phyloP scores from a whole-genome alignment of 2,113 vertebrate genomes.

The Chaetodon trifascialis region DNA sequence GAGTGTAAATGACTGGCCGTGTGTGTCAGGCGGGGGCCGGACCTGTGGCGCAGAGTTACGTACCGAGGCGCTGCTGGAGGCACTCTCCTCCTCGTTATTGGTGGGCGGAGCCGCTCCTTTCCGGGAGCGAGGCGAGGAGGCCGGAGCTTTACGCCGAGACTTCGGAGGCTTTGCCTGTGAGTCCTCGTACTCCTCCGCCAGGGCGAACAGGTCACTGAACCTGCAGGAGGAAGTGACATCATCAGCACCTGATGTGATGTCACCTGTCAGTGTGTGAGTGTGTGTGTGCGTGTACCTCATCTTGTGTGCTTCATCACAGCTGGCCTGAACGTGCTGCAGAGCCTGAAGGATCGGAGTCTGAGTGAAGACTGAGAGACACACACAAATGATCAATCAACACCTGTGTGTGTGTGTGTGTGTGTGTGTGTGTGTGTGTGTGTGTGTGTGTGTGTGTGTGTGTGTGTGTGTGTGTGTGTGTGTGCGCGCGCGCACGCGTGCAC shows the following conservation, averaged over 20 bases:
- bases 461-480: not conserved
- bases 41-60: conserved; percentile 19
- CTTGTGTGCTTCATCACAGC: conserved; percentile 96
- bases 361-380: conserved; percentile 87
- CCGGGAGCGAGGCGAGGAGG: conserved; percentile 90
- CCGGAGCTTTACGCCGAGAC: conserved; percentile 90
- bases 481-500: not conserved
- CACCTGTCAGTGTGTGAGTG: not conserved
- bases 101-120: conserved; percentile 89
- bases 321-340: conserved; percentile 96
- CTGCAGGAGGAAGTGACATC: conserved; percentile 67
- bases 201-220: conserved; percentile 94
- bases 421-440: too few species aligned
- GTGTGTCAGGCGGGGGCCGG: not conserved
- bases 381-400: not conserved
- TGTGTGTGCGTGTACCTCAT: conserved; percentile 88
- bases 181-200: conserved; percentile 95
- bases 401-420: not conserved
- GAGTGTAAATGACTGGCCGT: too few species aligned
- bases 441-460: too few species aligned
- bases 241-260: not conserved
- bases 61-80: conserved; percentile 92
- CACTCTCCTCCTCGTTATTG: conserved; percentile 92
- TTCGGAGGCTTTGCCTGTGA: conserved; percentile 91
- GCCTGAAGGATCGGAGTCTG: conserved; percentile 97